phyloP scores from a whole-genome alignment of 37 sponge, comb jelly and placozoan genomes.

The Halichondria panicea region DNA sequence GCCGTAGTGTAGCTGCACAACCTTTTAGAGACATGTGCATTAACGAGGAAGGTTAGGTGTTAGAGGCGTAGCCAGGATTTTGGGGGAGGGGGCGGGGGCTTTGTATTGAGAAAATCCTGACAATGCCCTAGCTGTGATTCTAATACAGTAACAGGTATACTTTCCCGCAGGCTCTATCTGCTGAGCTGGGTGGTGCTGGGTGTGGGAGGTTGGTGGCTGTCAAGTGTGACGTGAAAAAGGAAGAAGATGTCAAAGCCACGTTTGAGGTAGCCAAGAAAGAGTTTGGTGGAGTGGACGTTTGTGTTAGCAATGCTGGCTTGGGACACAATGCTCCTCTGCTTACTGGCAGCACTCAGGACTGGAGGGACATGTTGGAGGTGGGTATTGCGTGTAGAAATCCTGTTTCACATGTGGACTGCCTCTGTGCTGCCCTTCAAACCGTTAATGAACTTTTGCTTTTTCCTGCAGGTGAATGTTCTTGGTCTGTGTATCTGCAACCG shows the following conservation, averaged over 20 bases:
- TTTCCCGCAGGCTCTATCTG: conserved; percentile 33
- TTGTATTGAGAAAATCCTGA: not conserved
- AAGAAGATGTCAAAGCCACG: conserved; percentile 64
- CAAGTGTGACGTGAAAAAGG: conserved; percentile 80
- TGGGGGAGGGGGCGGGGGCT: too few relatives aligned
- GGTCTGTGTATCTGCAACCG: conserved; percentile 66
- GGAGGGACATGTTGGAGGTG: conserved; percentile 83
- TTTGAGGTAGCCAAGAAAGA: conserved; percentile 41
- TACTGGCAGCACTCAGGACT: conserved; percentile 56
- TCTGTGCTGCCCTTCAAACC: too few relatives aligned
- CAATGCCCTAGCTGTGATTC: not conserved
- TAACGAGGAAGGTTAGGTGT: too few relatives aligned
- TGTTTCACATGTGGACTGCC: too few relatives aligned
- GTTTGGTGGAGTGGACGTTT: conserved; percentile 74
- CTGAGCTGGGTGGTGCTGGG: conserved; percentile 18
- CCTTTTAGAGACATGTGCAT: too few relatives aligned
- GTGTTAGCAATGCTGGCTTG: conserved; percentile 87
- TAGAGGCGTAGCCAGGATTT: too few relatives aligned
- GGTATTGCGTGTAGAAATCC: not conserved
- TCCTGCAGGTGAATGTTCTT: conserved; percentile 70
- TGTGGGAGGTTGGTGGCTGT: conserved; percentile 59
- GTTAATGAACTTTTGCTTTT: not conserved
- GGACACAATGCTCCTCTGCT: conserved; percentile 58
- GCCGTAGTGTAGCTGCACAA: not conserved
- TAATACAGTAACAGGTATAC: not conserved